Conservation (phyloP, 2,888 invertebrate genomes). For the Caenorhabditis imperialis region DNA sequence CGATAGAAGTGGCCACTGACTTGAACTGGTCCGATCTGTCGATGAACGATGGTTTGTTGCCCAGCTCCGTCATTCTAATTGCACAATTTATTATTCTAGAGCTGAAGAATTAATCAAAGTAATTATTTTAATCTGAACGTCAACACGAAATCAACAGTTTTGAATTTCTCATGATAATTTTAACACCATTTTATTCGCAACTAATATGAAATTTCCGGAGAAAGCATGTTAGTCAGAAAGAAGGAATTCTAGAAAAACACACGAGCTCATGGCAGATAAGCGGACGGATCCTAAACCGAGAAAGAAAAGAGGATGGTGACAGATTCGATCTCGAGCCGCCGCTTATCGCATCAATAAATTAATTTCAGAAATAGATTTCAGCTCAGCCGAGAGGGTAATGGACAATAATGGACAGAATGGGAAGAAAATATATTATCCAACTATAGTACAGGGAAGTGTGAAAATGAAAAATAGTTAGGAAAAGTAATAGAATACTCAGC, state of each 20-base stretch:
- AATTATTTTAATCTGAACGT: conserved; percentile 10
- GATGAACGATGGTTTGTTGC: conserved; percentile 7
- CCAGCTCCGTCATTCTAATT: conserved; percentile 21
- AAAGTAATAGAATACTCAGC: conserved; percentile 44
- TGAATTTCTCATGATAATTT: neutral
- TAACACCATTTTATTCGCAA: conserved; percentile 53
- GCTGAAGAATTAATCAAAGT: neutral
- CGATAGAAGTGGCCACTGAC: conserved; percentile 31
- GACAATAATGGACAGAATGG: conserved; percentile 29
- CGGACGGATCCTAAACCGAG: conserved; percentile 6
- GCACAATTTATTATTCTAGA: too few species aligned
- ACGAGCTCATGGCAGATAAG: conserved; percentile 39
- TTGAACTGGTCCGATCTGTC: conserved; percentile 42
- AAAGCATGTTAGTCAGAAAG: conserved; percentile 38
- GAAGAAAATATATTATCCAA: conserved; percentile 17
- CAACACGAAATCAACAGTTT: conserved; percentile 10
- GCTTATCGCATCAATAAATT: conserved; percentile 40
- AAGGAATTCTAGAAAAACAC: conserved; percentile 42
- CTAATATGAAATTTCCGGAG: conserved; percentile 44
- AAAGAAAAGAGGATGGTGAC: neutral
- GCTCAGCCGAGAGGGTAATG: conserved; percentile 16
- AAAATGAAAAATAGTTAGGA: conserved; percentile 12
- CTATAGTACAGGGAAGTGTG: conserved; percentile 38
- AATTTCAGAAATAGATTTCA: conserved; percentile 41
- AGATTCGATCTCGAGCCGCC: conserved; percentile 7